phyloP scores from a whole-genome alignment of 2,888 invertebrate genomes.

The Drosophila aldrichi region DNA sequence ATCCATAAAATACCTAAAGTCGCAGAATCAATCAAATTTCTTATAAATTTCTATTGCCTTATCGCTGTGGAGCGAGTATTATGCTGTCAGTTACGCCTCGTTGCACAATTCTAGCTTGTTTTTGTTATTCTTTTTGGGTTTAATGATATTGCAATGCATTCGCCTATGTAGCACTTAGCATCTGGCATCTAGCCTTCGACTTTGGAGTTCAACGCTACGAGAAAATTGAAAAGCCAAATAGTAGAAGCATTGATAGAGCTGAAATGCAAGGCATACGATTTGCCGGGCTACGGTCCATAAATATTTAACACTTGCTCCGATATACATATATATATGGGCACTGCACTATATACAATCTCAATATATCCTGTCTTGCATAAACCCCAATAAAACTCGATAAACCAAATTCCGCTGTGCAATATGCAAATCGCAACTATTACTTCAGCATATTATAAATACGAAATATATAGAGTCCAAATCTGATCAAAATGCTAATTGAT shows the following conservation, averaged over 20 bases:
- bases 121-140: neutral
- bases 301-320: constrained; percentile 57
- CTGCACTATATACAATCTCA: constrained; percentile 48
- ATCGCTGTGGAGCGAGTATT: neutral
- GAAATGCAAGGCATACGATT: constrained; percentile 13
- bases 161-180: constrained; percentile 7
- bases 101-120: neutral
- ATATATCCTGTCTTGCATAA: constrained; percentile 67
- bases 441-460: constrained; percentile 73
- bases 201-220: constrained; percentile 50
- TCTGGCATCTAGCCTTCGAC: constrained; percentile 44
- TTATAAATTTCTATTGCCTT: too few species aligned
- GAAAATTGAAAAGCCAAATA: constrained; percentile 15
- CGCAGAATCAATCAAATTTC: too few species aligned
- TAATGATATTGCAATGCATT: constrained; percentile 26
- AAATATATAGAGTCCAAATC: constrained; percentile 43
- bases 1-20: too few species aligned
- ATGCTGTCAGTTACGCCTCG: neutral
- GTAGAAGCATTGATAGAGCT: constrained; percentile 7
- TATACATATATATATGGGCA: constrained; percentile 18
- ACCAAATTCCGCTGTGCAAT: constrained; percentile 31
- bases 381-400: constrained; percentile 46
- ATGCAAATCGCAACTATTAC: constrained; percentile 63
- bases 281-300: constrained; percentile 33
- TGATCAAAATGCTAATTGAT: constrained; percentile 8